phyloP scores from a whole-genome alignment of 2,113 vertebrate species.

The Equus quagga region DNA sequence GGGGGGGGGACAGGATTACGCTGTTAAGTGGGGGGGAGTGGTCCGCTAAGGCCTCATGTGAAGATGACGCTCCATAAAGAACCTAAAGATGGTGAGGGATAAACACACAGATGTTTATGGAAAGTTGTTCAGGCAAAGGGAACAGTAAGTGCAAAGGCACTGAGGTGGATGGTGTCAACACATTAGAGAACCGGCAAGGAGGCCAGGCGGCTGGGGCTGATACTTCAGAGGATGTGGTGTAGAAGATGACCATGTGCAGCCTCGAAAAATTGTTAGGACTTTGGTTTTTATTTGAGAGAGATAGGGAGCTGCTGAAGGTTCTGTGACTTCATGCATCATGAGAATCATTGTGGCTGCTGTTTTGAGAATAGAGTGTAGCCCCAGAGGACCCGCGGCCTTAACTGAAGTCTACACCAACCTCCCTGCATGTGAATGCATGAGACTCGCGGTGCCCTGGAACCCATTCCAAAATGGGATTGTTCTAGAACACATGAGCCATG shows the following conservation, averaged over 20 bases:
- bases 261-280: not conserved
- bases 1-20: not conserved
- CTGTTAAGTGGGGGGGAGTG: not conserved
- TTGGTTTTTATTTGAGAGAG: not conserved
- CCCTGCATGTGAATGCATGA: not conserved
- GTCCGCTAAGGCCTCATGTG: too few species aligned
- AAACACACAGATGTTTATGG: not conserved
- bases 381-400: not conserved
- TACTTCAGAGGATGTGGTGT: accelerated
- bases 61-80: not conserved
- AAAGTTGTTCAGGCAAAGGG: not conserved
- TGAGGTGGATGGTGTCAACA: not conserved
- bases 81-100: not conserved
- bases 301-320: not conserved
- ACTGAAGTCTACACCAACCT: not conserved
- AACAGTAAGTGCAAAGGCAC: not conserved
- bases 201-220: not conserved
- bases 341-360: not conserved
- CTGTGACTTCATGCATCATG: not conserved
- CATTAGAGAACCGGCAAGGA: not conserved
- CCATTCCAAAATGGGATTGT: not conserved
- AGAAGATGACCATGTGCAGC: not conserved
- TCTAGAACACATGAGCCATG: not conserved
- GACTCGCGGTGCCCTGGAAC: not conserved
- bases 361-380: not conserved